These are phyloP conservation scores for Helicoverpa zea DNA, from an alignment of 1,140 invertebrate species.

Conservation along the genomic window DNA sequence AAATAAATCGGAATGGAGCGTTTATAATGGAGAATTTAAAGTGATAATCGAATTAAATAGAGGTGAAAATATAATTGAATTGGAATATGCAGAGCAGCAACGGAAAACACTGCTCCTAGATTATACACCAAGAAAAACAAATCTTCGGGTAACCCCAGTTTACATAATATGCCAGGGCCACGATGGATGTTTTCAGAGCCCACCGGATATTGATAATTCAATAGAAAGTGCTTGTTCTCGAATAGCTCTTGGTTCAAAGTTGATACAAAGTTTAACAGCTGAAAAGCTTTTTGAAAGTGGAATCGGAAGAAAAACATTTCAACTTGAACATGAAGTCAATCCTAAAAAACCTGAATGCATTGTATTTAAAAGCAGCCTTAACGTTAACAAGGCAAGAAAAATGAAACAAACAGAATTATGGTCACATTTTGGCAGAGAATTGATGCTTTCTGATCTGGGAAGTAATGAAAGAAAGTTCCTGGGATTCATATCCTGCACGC, in stretches of 20 bases:
- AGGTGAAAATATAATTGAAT: conserved; percentile 80
- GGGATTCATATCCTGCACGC: conserved; percentile 95
- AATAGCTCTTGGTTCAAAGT: conserved; percentile 92
- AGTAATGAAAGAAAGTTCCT: conserved; percentile 93
- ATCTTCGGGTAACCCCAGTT: conserved; percentile 88
- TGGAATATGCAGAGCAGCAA: conserved; percentile 74
- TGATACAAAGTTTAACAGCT: conserved; percentile 95
- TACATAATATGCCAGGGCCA: conserved; percentile 92
- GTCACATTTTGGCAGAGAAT: conserved; percentile 93
- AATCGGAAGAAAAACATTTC: conserved; percentile 93
- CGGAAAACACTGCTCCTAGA: conserved; percentile 71
- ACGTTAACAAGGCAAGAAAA: conserved; percentile 90
- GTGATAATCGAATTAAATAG: conserved; percentile 78
- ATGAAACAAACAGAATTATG: conserved; percentile 94
- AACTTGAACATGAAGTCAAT: conserved; percentile 90
- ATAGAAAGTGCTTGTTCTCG: conserved; percentile 92
- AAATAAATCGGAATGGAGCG: conserved; percentile 75
- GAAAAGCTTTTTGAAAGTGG: conserved; percentile 95
- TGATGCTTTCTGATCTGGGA: conserved; percentile 90
- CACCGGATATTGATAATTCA: conserved; percentile 89
- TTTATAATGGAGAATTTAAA: conserved; percentile 85
- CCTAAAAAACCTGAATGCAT: conserved; percentile 88
- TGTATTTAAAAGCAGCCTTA: conserved; percentile 91
- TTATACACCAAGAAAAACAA: conserved; percentile 83
- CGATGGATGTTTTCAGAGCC: conserved; percentile 93